A percentile compares a stretch with the other conserved stretches of the same genome.
Evolutionary conservation across 1,140 invertebrate genomes (phyloP).

Genomic region (Cyphomyrmex costatus): DNA sequence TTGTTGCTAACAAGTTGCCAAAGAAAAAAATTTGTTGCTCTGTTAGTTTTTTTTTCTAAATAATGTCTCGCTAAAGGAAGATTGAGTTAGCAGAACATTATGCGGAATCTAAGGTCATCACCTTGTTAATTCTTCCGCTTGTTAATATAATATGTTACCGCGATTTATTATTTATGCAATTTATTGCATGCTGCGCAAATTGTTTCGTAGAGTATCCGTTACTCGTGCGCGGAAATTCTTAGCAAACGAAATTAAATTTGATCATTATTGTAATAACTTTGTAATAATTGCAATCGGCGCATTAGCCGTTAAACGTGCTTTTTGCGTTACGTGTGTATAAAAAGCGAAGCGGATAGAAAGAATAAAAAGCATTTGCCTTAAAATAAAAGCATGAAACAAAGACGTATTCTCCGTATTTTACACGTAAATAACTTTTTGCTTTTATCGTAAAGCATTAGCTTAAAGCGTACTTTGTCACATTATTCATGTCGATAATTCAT

Average conservation of each 20-base stretch:
- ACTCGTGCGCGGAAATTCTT: background rate
- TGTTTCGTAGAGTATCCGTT: background rate
- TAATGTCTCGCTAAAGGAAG: no score
- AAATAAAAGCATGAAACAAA: background rate
- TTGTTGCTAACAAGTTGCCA: no score
- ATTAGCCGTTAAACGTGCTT: background rate
- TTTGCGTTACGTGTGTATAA: background rate
- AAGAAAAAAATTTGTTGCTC: no score
- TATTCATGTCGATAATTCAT: background rate
- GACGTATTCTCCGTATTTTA: background rate
- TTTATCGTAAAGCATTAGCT: conserved; percentile 4
- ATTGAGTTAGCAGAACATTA: no score
- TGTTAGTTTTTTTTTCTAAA: no score
- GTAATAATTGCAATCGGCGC: conserved; percentile 10
- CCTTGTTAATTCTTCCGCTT: background rate
- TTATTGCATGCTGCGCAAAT: background rate
- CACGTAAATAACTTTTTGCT: conserved; percentile 2
- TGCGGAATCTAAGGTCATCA: background rate
- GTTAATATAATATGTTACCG: background rate
- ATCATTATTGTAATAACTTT: background rate
- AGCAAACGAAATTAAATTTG: background rate
- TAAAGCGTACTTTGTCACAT: background rate
- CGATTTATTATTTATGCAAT: background rate
- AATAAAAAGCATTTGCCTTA: background rate
- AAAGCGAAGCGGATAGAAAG: background rate